A percentile compares a stretch with the other conserved stretches of the same genome.
Conservation (phyloP, 2,888 invertebrate genomes). For the Stictocephala bisonia region DNA sequence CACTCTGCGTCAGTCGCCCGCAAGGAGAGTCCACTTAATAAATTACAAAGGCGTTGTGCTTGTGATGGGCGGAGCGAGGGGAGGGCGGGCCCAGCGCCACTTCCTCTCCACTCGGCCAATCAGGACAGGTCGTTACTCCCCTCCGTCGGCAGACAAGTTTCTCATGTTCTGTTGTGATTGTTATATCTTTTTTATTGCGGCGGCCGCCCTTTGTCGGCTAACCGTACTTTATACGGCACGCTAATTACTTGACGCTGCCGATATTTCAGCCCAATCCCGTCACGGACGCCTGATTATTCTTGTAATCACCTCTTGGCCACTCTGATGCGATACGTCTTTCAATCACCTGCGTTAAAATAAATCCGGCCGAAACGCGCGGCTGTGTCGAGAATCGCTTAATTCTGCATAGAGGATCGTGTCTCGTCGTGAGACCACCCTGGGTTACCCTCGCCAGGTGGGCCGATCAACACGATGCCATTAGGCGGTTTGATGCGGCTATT, state of each 20-base stretch:
- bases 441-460: no score
- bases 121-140: background rate
- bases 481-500: no score
- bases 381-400: no score
- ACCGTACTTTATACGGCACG: conserved; percentile 41
- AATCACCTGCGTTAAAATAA: no score
- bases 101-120: conserved; percentile 29
- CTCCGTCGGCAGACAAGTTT: conserved; percentile 34
- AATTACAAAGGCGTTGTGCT: conserved; percentile 32
- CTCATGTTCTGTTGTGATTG: conserved; percentile 46
- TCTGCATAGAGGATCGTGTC: no score
- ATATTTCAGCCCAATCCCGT: conserved; percentile 34
- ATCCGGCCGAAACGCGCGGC: no score
- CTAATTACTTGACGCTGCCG: conserved; percentile 26
- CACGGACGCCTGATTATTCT: no score
- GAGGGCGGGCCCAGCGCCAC: conserved; percentile 28
- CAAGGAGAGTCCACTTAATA: conserved; percentile 41
- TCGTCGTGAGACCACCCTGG: no score
- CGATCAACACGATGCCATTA: no score
- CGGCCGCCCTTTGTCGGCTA: conserved; percentile 48
- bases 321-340: no score
- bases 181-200: conserved; percentile 48
- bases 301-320: no score
- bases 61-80: conserved; percentile 36
- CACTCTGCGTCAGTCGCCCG: no score